phyloP scores from a whole-genome alignment of 2,888 invertebrate species.

The Eupeodes latifasciatus region DNA sequence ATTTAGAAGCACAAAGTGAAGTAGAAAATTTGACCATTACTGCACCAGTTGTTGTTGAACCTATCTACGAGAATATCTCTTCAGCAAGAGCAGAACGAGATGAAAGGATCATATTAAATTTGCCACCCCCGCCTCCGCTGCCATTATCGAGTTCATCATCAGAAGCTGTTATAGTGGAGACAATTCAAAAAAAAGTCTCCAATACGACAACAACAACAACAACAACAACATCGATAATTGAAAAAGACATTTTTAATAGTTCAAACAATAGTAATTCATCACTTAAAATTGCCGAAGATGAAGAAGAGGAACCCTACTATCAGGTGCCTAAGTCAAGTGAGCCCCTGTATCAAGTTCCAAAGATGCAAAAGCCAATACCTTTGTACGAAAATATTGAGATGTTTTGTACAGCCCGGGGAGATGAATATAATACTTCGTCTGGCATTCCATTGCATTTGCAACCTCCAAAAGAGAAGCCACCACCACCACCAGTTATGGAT shows the following conservation, averaged over 20 bases:
- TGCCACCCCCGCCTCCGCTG: slow-evolving; percentile 69
- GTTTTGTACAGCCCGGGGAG: slow-evolving; percentile 84
- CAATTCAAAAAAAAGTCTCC: slow-evolving; percentile 79
- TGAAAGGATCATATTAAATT: slow-evolving; percentile 73
- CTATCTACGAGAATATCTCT: slow-evolving; percentile 85
- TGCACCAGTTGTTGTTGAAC: slow-evolving; percentile 77
- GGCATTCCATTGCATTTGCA: slow-evolving; percentile 84
- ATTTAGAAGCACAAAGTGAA: slow-evolving; percentile 67
- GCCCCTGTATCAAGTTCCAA: slow-evolving; percentile 84
- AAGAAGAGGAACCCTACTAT: slow-evolving; percentile 82
- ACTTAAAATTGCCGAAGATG: slow-evolving; percentile 53
- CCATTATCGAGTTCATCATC: slow-evolving; percentile 50
- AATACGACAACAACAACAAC: slow-evolving; percentile 61
- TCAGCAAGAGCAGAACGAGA: slow-evolving; percentile 80
- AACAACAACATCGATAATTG: background rate
- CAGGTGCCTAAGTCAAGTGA: slow-evolving; percentile 83
- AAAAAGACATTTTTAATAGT: slow-evolving; percentile 32
- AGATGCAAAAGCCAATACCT: slow-evolving; percentile 85
- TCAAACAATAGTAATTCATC: slow-evolving; percentile 38
- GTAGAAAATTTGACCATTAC: background rate
- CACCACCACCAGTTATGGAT: slow-evolving; percentile 90
- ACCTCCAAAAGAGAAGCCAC: slow-evolving; percentile 94
- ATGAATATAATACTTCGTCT: slow-evolving; percentile 85
- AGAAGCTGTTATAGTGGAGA: slow-evolving; percentile 63
- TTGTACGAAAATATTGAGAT: slow-evolving; percentile 87